These are phyloP conservation scores for Pheosia gnoma DNA, from an alignment of 2,888 invertebrate species.

Conservation along the genomic window DNA sequence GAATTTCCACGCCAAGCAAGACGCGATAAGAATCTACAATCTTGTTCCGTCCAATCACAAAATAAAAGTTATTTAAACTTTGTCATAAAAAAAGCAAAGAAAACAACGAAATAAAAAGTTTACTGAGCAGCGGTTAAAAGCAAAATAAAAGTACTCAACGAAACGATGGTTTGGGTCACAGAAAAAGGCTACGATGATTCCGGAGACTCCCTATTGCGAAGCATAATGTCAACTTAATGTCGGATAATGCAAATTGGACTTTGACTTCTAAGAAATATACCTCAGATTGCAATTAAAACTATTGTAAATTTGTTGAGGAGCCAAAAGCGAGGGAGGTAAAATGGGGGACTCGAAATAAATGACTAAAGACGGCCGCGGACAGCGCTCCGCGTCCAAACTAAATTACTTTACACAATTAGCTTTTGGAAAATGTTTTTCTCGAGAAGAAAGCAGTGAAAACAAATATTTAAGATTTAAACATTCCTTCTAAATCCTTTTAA, in stretches of 20 bases:
- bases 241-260: conserved; percentile 59
- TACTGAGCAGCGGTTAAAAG: conserved; percentile 47
- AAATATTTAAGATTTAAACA: conserved; percentile 37
- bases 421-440: conserved; percentile 55
- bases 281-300: conserved; percentile 60
- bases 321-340: conserved; percentile 53
- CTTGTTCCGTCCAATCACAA: conserved; percentile 34
- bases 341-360: conserved; percentile 62
- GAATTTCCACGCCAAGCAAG: background rate
- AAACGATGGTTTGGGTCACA: conserved; percentile 41
- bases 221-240: conserved; percentile 38
- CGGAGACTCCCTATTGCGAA: conserved; percentile 31
- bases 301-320: conserved; percentile 50
- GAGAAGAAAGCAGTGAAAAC: conserved; percentile 42
- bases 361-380: conserved; percentile 57
- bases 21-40: conserved; percentile 28
- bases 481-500: conserved; percentile 8
- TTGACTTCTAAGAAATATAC: conserved; percentile 59
- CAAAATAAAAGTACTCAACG: conserved; percentile 54
- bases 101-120: conserved; percentile 51
- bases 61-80: conserved; percentile 42
- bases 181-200: conserved; percentile 38
- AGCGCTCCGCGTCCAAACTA: conserved; percentile 54
- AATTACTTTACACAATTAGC: conserved; percentile 71
- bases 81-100: conserved; percentile 38